Base-by-base conservation (phyloP, 2,888 invertebrate genomes). In the Oxyscelio sp. region DNA sequence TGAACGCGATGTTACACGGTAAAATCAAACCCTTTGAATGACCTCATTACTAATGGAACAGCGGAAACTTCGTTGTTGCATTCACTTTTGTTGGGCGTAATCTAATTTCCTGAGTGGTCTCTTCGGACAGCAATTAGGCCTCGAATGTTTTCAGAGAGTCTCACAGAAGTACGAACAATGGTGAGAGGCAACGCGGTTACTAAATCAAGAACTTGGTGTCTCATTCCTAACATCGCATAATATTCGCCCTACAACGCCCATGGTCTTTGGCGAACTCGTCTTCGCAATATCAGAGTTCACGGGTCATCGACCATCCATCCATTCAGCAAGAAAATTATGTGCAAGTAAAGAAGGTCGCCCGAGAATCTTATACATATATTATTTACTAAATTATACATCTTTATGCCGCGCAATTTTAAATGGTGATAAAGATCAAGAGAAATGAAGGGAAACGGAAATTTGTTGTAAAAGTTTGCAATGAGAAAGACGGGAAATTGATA, bases 161-260 rank as follows among this genome's bases (percentile, higher is more conserved):
- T 65, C 50, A 31, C 21, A 52, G 43, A 27, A 71, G 65, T 48
- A 24, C 40, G 70, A 61, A 79, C 80, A 83, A 87, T 70, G 66
- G 22, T 70, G 66, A 34, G 54, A 65, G 59, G 80, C 88, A 79
- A 88, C 87, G 88, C 89, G 87, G 88, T 88, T 88, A 86, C 87
- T 88, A 87, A 89, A 90, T 90, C 90, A 89, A 90, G 89, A 90
- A 87, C 54, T 31, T 54, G 27, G 17, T 82, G 52, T 80, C 78
- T 82, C 83, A 56, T 84, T 87, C 83, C 70, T 75, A 78, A 56
- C 85, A 68, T 86, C 63, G 54, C 59, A 38, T 79, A 58, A 75
- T 61, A 48, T 63, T 65, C 45, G 21, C 73, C n/a, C 54, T 75
- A 65, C 77, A 58, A 43, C 75, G 75, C 71, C 78, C 74, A 81